Conservation (phyloP, 2,797 vertebrate genomes). For the Tragopan temminckii region DNA sequence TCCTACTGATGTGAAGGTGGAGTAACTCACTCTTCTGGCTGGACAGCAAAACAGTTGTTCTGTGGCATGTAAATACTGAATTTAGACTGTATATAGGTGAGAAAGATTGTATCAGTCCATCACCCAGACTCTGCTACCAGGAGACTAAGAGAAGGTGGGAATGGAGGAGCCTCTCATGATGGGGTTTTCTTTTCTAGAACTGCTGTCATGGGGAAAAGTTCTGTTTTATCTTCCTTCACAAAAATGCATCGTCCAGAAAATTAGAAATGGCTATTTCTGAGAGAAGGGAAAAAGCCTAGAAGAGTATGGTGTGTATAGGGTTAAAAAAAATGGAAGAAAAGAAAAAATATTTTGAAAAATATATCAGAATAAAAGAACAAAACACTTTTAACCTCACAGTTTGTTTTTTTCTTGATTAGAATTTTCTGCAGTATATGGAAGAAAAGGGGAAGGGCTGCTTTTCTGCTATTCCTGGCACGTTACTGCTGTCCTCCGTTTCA, state of each 20-base stretch:
- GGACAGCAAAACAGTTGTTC: not conserved
- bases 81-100: not conserved
- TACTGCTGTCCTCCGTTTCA: constrained; percentile 8
- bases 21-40: not conserved
- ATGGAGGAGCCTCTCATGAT: not conserved
- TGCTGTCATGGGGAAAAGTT: not conserved
- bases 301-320: not conserved
- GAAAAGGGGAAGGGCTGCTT: not conserved
- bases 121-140: not conserved
- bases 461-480: constrained; percentile 55
- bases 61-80: not conserved
- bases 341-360: not conserved
- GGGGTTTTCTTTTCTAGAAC: not conserved
- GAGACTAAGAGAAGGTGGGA: not conserved
- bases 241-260: not conserved
- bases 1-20: not conserved
- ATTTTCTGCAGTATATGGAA: not conserved
- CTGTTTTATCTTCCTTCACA: not conserved
- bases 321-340: not conserved
- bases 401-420: constrained; percentile 31
- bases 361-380: not conserved
- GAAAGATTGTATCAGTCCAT: not conserved
- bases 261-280: not conserved
- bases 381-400: not conserved
- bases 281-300: not conserved